Evolutionary conservation across 2,113 vertebrate species (phyloP).

Genomic region (Propithecus coquereli): DNA sequence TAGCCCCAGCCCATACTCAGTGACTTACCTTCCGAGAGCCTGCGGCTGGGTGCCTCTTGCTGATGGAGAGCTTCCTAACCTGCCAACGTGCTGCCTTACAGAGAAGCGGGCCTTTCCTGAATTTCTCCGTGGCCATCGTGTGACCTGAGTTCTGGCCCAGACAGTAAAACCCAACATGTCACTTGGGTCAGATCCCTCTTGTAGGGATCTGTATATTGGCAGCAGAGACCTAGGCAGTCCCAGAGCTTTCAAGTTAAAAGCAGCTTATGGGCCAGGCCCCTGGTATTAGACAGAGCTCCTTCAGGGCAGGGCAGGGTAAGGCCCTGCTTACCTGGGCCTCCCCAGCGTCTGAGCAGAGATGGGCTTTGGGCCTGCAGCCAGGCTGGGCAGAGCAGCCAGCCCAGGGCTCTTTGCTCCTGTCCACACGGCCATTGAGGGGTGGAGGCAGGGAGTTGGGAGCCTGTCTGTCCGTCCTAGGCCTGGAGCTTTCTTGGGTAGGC

Average conservation of each 20-base stretch:
- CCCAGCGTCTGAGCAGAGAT: background rate
- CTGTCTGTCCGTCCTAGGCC: background rate
- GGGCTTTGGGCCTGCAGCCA: background rate
- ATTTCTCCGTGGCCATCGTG: background rate
- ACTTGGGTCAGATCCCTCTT: background rate
- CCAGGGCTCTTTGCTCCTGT: background rate
- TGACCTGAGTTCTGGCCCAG: background rate
- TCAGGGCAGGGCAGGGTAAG: background rate
- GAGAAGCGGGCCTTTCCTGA: background rate
- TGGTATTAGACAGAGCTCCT: background rate
- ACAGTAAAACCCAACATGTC: background rate
- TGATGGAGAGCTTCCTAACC: background rate
- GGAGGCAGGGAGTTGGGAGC: background rate
- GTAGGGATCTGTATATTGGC: background rate
- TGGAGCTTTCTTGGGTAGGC: background rate
- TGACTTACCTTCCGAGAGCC: background rate
- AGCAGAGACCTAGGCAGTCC: background rate
- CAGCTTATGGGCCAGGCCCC: background rate
- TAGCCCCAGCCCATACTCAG: background rate
- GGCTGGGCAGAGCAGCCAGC: background rate
- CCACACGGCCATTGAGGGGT: background rate
- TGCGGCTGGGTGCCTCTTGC: background rate
- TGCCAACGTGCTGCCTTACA: background rate
- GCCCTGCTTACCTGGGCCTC: background rate
- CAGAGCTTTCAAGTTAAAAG: background rate